Percentiles rank a stretch among this genome's conserved stretches.
phyloP scores from a whole-genome alignment of 2,797 vertebrate genomes.

The Tapera naevia region DNA sequence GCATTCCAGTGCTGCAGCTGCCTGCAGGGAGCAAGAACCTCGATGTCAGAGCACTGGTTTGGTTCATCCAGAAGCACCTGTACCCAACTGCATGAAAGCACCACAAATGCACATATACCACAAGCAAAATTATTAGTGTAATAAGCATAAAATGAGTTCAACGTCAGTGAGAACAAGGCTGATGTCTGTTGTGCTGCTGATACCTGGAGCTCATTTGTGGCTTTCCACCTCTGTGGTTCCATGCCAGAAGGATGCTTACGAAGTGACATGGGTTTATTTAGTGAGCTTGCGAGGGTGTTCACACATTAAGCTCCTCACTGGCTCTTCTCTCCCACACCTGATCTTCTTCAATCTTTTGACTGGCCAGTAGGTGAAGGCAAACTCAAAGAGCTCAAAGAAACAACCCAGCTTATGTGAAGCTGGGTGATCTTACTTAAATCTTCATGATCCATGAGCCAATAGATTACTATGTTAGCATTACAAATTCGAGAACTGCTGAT shows the following conservation, averaged over 20 bases:
- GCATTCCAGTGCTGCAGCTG: not conserved
- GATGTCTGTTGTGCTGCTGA: not conserved
- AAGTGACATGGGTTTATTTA: accelerated
- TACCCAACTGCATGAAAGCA: not conserved
- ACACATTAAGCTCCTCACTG: not conserved
- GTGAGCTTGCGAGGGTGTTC: not conserved
- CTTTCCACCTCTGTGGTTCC: not conserved
- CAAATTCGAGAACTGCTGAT: not conserved
- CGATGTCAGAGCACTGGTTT: accelerated
- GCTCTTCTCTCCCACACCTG: not conserved
- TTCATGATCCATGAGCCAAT: not conserved
- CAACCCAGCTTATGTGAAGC: not conserved
- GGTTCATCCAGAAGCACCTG: not conserved
- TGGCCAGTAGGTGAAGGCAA: not conserved
- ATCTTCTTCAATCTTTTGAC: not conserved
- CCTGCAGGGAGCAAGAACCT: not conserved
- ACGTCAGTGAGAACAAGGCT: not conserved
- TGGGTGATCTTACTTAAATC: not conserved
- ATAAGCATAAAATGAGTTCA: not conserved
- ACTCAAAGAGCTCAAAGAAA: not conserved
- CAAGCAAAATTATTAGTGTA: not conserved
- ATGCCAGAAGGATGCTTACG: not conserved
- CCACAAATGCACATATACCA: accelerated
- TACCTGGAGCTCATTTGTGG: accelerated
- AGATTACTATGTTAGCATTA: not conserved